phyloP scores from a whole-genome alignment of 2,113 vertebrate species.

The Steatornis caripensis region DNA sequence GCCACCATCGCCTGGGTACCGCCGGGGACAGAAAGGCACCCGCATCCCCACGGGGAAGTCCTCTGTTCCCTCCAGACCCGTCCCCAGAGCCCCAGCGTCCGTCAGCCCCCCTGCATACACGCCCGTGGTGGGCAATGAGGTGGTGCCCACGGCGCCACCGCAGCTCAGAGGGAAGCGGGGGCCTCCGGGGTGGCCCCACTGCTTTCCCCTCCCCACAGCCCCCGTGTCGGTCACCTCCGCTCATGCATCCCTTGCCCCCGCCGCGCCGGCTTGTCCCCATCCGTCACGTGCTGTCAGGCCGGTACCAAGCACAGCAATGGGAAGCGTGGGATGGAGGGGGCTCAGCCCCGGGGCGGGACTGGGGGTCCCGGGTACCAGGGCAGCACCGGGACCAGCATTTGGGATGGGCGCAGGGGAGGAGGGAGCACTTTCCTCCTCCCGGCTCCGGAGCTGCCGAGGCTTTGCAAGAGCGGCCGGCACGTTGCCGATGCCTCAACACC shows the following conservation, averaged over 20 bases:
- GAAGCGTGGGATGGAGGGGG: not conserved
- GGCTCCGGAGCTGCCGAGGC: accelerated
- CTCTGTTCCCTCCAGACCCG: not conserved
- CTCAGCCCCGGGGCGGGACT: not conserved
- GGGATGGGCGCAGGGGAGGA: not conserved
- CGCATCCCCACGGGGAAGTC: no score
- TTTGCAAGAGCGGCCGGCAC: accelerated
- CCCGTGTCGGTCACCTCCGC: accelerated
- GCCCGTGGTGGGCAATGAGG: accelerated
- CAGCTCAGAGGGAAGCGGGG: accelerated
- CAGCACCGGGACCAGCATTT: no score
- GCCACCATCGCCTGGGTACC: not conserved
- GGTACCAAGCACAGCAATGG: no score
- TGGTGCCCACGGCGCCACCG: accelerated
- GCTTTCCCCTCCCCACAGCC: accelerated
- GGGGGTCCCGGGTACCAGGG: no score
- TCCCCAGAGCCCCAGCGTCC: not conserved
- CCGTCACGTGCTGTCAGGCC: not conserved
- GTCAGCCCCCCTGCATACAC: accelerated
- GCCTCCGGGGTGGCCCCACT: not conserved
- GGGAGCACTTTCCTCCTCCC: not conserved
- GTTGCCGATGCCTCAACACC: no score
- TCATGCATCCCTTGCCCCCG: not conserved
- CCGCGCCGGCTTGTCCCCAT: accelerated
- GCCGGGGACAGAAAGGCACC: not conserved